Evolutionary conservation across 2,113 vertebrate species (phyloP), one percentile per base, ranked within the genome.

Genomic region (Sinocyclocheilus anophthalmus): DNA sequence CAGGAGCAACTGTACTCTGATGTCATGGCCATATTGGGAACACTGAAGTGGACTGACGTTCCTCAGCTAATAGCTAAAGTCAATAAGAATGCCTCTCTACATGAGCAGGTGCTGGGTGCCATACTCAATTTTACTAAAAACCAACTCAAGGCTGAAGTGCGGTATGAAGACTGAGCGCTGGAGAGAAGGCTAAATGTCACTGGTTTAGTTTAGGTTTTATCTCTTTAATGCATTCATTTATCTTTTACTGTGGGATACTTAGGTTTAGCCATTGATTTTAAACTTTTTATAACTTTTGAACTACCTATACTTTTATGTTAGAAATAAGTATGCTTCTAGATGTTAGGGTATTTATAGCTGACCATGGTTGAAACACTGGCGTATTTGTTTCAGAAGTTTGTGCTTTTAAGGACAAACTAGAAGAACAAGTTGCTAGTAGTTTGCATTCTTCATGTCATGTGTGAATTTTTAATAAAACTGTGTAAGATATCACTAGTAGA

Each of bases 41-140:
- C 67, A 76, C 75, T 98, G 75, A n/a, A 95, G 76, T 97, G 96
- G 96, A 96, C 59, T 0, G 96, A 97, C 0, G 24, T 88, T 0
- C 90, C 85, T 26, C 94, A 97, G 53, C 94, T 98, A 63, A 87
- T 92, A 1, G 85, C 91, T 1, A 89, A 97, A 11, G 96, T 98
- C 77, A 96, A 96, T 94, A 89, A 94, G 84, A 97, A 93, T 1
- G 26, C 92, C 30, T 2, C 76, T 1, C 79, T 98, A 3, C 93
- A 94, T 65, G 91, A 95, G 78, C 91, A 94, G 86, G 76, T 98
- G 69, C 57, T 91, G 4, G 90, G 80, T 0, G 90, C 96, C 14
- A 84, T 98, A 45, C 69, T 91, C 0, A 92, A 5, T 89, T 98
- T 94, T 20, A 5, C 97, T 85, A 88, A 92, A 4, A 94, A 91